Evolutionary conservation across 2,797 vertebrate genomes (phyloP), one percentile per base, ranked within the genome.

Genomic region (Clarias platycephalus): DNA sequence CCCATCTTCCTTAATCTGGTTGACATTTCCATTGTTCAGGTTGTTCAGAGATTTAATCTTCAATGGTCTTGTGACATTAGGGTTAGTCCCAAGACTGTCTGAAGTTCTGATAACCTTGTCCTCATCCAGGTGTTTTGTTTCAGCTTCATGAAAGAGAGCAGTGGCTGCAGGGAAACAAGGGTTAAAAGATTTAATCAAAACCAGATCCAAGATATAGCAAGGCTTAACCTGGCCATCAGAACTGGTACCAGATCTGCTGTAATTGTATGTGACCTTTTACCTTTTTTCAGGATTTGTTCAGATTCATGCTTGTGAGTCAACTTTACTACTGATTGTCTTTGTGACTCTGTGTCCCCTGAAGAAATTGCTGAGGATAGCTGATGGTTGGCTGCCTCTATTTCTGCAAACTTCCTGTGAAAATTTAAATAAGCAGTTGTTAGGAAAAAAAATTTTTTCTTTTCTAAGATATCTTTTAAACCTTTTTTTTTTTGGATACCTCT

Each of bases 301-400:
- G 90, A 74, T 55, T 55, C 78, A 8, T 89, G 68, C 85, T 22
- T 81, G 26, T 85, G 87, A 72, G 86, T 82, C 4, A 86, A 86
- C 53, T 88, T 81, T 28, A 16, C 57, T 63, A 86, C 82, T 0
- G 85, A 28, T 6, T 74, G 2, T 8, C 22, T 87, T 66, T 91
- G 91, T 26, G 87, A 88, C 0, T 75, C 71, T 55, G 86, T 88
- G 0, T 92, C 91, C 26, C 90, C 92, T 1, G 92, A 87, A 88
- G 92, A 92, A 70, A 96, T 90, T 68, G 92, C 90, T 28, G 93
- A 92, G 3, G 92, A 91, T 34, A 95, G 91, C 34, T 92, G 92
- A 5, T 95, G 94, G 89, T 96, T 96, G 44, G 94, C 93, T 70
- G 96, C 95, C 86, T 96, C 95, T 76, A 96, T 96, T 86, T 96